These are phyloP conservation scores for Apis cerana DNA, from an alignment of 1,140 invertebrate species.

Conservation along the genomic window DNA sequence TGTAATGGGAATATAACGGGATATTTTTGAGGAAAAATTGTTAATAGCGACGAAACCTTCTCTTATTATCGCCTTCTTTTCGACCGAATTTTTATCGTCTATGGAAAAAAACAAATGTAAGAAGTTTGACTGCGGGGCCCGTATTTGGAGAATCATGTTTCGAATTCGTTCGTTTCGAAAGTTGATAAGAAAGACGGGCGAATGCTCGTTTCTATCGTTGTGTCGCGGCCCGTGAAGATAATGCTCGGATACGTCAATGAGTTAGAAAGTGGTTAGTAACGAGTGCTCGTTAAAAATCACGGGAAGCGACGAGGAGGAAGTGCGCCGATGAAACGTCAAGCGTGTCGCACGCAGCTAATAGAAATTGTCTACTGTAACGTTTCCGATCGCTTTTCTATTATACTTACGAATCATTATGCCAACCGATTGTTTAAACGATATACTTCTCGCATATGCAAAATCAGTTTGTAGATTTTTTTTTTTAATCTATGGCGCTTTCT, in stretches of 20 bases:
- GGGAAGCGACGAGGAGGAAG: conserved; percentile 17
- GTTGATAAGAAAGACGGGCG: background rate
- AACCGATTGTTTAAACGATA: background rate
- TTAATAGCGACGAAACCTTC: no score
- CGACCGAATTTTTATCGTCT: background rate
- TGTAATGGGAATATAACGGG: no score
- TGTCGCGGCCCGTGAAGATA: conserved; percentile 30
- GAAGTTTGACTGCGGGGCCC: conserved; percentile 21
- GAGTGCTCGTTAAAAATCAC: conserved; percentile 29
- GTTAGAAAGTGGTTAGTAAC: conserved; percentile 38
- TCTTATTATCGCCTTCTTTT: background rate
- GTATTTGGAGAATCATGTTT: conserved; percentile 23
- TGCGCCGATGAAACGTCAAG: conserved; percentile 21
- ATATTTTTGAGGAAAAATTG: no score
- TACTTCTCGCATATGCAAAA: background rate
- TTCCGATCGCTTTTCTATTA: conserved; percentile 24
- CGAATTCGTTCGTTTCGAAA: background rate
- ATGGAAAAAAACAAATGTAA: accelerated
- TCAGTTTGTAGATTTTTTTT: background rate
- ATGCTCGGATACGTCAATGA: conserved; percentile 41
- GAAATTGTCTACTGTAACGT: background rate
- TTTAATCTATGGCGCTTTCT: conserved; percentile 7
- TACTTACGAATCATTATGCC: background rate
- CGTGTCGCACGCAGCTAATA: conserved; percentile 7
- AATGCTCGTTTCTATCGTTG: background rate